Conservation (phyloP, 2,797 vertebrate species). For the Hydrocynus forskahlii region DNA sequence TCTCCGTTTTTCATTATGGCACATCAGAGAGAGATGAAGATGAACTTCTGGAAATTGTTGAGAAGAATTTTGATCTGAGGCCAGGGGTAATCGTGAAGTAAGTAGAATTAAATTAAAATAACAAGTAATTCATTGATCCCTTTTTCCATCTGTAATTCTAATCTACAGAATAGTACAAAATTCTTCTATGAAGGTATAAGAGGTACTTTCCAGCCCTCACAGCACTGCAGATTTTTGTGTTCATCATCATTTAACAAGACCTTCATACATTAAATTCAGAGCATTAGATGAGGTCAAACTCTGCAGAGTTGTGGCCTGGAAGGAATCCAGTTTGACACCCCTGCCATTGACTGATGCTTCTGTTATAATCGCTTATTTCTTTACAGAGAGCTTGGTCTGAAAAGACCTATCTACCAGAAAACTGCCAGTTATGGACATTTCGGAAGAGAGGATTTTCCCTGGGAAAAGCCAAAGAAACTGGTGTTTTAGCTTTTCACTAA, state of each 20-base stretch:
- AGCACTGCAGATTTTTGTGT: too few relatives aligned
- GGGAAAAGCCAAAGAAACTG: constrained; percentile 79
- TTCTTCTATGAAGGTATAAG: too few relatives aligned
- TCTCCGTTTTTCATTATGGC: constrained; percentile 96
- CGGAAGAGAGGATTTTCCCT: constrained; percentile 80
- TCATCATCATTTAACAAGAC: too few relatives aligned
- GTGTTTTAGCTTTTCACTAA: constrained; percentile 60
- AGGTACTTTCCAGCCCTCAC: too few relatives aligned
- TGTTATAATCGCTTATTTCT: constrained; percentile 10
- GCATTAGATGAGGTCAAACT: too few relatives aligned
- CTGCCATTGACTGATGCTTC: neutral
- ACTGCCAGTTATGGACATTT: constrained; percentile 82
- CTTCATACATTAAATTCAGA: too few relatives aligned
- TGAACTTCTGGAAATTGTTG: constrained; percentile 91
- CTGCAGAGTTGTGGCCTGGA: too few relatives aligned
- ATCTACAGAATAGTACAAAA: neutral
- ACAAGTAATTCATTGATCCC: too few relatives aligned
- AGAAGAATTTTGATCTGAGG: constrained; percentile 94
- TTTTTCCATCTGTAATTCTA: neutral
- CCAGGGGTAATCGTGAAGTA: constrained; percentile 97
- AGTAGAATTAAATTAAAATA: constrained; percentile 19
- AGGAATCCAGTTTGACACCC: too few relatives aligned
- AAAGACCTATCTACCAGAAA: constrained; percentile 77
- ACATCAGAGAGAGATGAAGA: constrained; percentile 91
- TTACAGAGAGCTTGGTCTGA: constrained; percentile 79